A percentile compares a stretch with the other conserved stretches of the same genome.
Evolutionary conservation across 2,797 vertebrate species (phyloP).

Genomic region (Tauraco hartlaubi): DNA sequence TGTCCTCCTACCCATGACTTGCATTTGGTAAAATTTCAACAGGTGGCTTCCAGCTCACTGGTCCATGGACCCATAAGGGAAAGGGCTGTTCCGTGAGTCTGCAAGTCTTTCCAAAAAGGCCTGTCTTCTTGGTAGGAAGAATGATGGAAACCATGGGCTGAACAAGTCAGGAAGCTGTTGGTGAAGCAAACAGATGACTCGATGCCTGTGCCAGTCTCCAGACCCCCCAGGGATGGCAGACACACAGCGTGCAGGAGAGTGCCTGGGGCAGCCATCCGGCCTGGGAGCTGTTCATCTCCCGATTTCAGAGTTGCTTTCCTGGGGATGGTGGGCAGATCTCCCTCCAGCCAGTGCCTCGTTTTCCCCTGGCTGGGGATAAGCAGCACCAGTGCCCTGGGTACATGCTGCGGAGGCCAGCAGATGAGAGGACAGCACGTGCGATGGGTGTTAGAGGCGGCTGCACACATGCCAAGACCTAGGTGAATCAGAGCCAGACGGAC

Average conservation of each 20-base stretch:
- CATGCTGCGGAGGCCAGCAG: accelerated
- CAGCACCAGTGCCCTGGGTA: background rate
- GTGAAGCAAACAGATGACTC: background rate
- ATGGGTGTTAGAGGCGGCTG: background rate
- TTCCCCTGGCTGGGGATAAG: background rate
- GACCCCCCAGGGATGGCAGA: background rate
- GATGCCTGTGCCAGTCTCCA: background rate
- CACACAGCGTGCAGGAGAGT: accelerated
- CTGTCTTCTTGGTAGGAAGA: background rate
- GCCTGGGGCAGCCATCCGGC: accelerated
- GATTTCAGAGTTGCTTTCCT: background rate
- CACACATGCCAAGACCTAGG: background rate
- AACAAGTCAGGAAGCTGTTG: background rate
- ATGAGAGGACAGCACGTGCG: accelerated
- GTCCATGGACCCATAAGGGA: background rate
- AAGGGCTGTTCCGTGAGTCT: background rate
- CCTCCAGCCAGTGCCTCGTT: background rate
- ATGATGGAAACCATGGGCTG: background rate
- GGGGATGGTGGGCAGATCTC: background rate
- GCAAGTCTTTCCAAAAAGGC: background rate
- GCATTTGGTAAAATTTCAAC: background rate
- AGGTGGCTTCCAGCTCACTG: background rate
- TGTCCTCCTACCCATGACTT: background rate
- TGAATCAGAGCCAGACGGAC: background rate
- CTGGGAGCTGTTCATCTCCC: background rate